Evolutionary conservation across 2,113 vertebrate genomes (phyloP).

Genomic region (Tympanuchus pallidicinctus): DNA sequence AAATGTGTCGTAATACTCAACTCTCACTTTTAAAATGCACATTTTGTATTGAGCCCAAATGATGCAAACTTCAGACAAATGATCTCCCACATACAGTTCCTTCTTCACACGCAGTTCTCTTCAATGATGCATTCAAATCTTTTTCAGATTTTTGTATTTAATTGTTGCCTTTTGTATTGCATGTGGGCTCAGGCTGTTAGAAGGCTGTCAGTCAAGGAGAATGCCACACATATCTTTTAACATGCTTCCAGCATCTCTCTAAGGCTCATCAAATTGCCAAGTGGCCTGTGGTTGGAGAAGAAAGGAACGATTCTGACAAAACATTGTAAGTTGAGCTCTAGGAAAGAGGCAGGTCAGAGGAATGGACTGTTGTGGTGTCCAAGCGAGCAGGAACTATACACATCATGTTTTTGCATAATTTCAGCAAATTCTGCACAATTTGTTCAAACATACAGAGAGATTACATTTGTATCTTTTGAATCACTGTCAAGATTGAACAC

Average conservation of each 20-base stretch:
- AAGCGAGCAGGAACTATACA: neutral
- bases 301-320: neutral
- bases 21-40: conserved; percentile 44
- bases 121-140: neutral
- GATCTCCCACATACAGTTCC: conserved; percentile 22
- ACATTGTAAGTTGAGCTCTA: neutral
- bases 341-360: neutral
- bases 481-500: neutral
- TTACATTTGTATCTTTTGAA: neutral
- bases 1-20: conserved; percentile 50
- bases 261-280: neutral
- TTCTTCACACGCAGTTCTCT: neutral
- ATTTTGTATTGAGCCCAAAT: conserved; percentile 51
- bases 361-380: neutral
- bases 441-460: neutral
- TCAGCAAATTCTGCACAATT: neutral
- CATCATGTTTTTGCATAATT: neutral
- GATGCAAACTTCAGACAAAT: conserved; percentile 26
- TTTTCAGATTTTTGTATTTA: neutral
- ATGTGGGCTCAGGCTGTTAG: neutral
- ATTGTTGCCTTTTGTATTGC: neutral
- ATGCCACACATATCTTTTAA: neutral
- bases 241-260: neutral
- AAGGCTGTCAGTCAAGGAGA: neutral
- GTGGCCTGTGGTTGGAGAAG: neutral